Evolutionary conservation across 2,113 vertebrate species (phyloP).

Genomic region (Ceuthmochares aereus): DNA sequence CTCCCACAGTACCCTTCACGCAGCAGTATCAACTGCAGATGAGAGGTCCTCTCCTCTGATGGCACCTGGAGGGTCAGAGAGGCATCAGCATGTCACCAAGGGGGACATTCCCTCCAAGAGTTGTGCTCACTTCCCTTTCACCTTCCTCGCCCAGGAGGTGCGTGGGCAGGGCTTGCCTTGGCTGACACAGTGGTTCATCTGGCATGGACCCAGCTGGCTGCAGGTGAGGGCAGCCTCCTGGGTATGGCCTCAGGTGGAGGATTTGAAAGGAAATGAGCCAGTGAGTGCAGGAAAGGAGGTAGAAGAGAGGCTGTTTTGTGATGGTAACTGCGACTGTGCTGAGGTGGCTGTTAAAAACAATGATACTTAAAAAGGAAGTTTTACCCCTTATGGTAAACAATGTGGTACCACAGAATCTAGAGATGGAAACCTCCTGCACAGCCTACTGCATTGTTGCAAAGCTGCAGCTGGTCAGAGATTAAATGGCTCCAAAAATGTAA

Average conservation of each 20-base stretch:
- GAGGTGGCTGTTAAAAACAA: neutral
- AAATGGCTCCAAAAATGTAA: neutral
- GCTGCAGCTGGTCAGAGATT: neutral
- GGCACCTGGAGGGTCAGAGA: neutral
- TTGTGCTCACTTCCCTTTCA: fast-evolving
- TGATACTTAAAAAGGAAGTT: neutral
- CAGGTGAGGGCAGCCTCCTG: neutral
- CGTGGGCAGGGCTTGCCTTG: fast-evolving
- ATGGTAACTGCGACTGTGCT: neutral
- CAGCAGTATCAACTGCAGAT: neutral
- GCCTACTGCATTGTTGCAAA: neutral
- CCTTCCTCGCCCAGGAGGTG: neutral
- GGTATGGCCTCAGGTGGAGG: slow-evolving; percentile 1
- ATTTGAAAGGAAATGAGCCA: neutral
- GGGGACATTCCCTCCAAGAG: neutral
- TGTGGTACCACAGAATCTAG: neutral
- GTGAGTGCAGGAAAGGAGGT: neutral
- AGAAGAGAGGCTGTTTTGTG: neutral
- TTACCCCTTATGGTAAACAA: neutral
- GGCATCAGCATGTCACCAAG: neutral
- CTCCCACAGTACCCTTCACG: neutral
- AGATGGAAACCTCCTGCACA: neutral
- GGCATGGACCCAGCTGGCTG: neutral
- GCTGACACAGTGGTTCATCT: neutral
- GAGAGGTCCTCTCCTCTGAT: neutral